Evolutionary conservation across 2,113 vertebrate genomes (phyloP).

Genomic region (Paraplagusia blochii): DNA sequence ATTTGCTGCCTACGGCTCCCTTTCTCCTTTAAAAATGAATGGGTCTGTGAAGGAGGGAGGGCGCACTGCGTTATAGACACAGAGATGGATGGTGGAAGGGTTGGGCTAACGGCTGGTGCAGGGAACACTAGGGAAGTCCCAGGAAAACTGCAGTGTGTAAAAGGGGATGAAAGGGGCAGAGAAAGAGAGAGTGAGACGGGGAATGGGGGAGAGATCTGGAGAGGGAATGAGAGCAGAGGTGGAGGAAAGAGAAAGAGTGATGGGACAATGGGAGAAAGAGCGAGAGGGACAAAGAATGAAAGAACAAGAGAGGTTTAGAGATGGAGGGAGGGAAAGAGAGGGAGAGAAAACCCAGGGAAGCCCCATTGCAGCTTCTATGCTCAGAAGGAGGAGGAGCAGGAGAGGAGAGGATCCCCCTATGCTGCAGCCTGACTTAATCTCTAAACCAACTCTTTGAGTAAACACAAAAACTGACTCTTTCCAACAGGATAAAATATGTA

Average conservation of each 20-base stretch:
- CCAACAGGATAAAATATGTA: too few relatives aligned
- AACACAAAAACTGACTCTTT: conserved; percentile 8
- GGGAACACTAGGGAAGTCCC: conserved; percentile 48
- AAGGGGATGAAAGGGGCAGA: background rate
- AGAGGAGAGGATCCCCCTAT: conserved; percentile 47
- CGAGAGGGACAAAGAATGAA: too few relatives aligned
- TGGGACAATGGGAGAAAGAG: too few relatives aligned
- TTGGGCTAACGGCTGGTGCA: conserved; percentile 32
- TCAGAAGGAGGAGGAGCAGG: conserved; percentile 49
- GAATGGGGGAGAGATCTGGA: conserved; percentile 44
- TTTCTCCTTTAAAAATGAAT: background rate
- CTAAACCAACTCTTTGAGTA: background rate
- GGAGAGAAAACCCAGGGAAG: conserved; percentile 53
- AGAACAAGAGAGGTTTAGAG: background rate
- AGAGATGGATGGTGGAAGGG: conserved; percentile 19
- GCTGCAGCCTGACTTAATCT: conserved; percentile 13
- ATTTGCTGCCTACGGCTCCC: background rate
- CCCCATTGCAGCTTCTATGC: conserved; percentile 38
- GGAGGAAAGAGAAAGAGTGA: background rate
- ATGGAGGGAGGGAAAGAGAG: conserved; percentile 9
- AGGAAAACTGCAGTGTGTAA: conserved; percentile 31
- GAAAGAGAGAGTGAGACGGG: conserved; percentile 15
- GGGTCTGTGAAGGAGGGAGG: conserved; percentile 4
- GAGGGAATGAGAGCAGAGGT: conserved; percentile 8
- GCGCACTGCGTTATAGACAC: background rate